phyloP scores from a whole-genome alignment of 2,113 vertebrate species.

The Eurystomus gularis region DNA sequence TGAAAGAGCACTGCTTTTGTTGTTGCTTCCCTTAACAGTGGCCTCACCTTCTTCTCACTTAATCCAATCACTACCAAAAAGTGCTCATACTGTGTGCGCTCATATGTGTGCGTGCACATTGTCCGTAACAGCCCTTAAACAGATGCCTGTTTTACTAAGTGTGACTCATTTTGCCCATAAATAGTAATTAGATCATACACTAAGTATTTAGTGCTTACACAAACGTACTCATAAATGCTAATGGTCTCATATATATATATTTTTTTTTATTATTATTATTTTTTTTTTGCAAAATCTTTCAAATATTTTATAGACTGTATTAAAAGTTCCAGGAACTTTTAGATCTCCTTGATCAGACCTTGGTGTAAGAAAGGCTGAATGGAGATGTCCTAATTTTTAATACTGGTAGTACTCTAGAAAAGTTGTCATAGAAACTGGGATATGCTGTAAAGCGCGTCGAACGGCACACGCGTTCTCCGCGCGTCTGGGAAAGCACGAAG shows the following conservation, averaged over 20 bases:
- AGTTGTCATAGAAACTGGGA: background rate
- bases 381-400: background rate
- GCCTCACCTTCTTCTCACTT: conserved; percentile 63
- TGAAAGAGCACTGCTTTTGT: conserved; percentile 33
- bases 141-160: background rate
- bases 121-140: background rate
- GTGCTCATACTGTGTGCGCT: background rate
- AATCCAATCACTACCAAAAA: conserved; percentile 16
- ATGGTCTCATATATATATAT: background rate
- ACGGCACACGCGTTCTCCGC: background rate
- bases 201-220: background rate
- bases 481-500: background rate
- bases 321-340: background rate
- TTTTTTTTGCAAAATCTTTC: background rate
- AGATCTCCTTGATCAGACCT: background rate
- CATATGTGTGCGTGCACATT: background rate
- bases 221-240: background rate
- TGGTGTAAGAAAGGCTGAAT: background rate
- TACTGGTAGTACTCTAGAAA: background rate
- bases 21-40: conserved; percentile 21
- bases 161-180: background rate
- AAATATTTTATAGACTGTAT: background rate
- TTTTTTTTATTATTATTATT: too few relatives aligned
- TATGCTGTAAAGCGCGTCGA: background rate
- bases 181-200: background rate